A percentile compares a stretch with the other conserved stretches of the same genome.
These are phyloP conservation scores for Pseudocheirus occidentalis DNA, from an alignment of 2,797 vertebrate species.

Conservation along the genomic window DNA sequence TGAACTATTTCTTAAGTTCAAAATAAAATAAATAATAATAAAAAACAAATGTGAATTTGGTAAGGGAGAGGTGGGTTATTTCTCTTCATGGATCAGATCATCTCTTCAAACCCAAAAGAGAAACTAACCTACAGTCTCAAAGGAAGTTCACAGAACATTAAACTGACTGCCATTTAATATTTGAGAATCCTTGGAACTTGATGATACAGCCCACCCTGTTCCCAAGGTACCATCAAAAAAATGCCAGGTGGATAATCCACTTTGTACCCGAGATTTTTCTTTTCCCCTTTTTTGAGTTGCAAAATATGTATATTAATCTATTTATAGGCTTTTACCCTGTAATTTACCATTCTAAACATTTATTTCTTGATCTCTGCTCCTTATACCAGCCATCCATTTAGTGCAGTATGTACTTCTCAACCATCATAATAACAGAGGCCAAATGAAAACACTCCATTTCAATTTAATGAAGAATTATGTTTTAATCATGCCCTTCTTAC, in stretches of 20 bases:
- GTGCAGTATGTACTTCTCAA: constrained; percentile 67
- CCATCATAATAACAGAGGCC: constrained; percentile 71
- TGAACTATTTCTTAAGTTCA: neutral
- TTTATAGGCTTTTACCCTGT: constrained; percentile 76
- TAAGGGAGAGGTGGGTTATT: neutral
- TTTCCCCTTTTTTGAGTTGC: constrained; percentile 38
- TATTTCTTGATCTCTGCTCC: constrained; percentile 78
- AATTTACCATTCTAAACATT: constrained; percentile 77
- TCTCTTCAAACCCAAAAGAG: neutral
- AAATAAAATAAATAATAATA: neutral
- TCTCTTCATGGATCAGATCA: neutral
- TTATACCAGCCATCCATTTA: constrained; percentile 70
- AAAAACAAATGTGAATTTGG: neutral
- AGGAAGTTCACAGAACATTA: neutral
- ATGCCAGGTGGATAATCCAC: constrained; percentile 56
- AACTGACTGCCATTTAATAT: constrained; percentile 28
- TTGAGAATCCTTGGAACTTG: constrained; percentile 36
- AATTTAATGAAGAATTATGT: constrained; percentile 73
- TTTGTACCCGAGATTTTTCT: constrained; percentile 61
- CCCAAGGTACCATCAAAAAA: constrained; percentile 59
- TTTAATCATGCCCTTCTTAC: constrained; percentile 71
- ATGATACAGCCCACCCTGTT: constrained; percentile 32
- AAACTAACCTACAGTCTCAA: neutral
- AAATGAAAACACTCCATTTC: constrained; percentile 73
- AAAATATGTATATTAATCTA: constrained; percentile 76